Evolutionary conservation across 2,888 invertebrate species (phyloP).

Genomic region (Agriopis leucophaearia): DNA sequence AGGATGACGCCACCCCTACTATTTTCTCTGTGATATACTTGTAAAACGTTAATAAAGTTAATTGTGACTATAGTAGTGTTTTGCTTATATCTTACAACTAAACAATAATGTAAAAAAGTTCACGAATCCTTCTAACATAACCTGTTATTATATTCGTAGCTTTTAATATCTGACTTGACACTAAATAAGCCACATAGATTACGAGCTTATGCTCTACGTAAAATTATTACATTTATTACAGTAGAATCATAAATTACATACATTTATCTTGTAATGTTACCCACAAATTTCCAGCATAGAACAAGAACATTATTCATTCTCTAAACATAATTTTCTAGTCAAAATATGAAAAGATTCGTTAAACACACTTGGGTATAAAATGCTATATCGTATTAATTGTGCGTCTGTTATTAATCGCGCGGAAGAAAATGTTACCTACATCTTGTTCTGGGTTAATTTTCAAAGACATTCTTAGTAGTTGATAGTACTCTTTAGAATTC

Average conservation of each 20-base stretch:
- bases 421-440: no score
- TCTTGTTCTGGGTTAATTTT: no score
- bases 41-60: no score
- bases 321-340: neutral
- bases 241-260: constrained; percentile 1
- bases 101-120: neutral
- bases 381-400: no score
- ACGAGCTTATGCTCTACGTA: neutral
- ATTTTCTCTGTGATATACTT: no score
- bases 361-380: neutral
- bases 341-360: neutral
- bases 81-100: no score
- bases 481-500: no score
- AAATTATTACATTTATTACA: constrained; percentile 1
- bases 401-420: no score
- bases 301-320: neutral
- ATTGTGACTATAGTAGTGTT: no score
- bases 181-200: neutral
- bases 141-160: neutral
- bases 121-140: no score
- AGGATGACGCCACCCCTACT: no score
- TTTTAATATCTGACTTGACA: neutral
- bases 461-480: no score
- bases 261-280: constrained; percentile 5
- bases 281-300: constrained; percentile 1